Evolutionary conservation across 2,888 invertebrate species (phyloP).

Genomic region (Abrostola triplasia): DNA sequence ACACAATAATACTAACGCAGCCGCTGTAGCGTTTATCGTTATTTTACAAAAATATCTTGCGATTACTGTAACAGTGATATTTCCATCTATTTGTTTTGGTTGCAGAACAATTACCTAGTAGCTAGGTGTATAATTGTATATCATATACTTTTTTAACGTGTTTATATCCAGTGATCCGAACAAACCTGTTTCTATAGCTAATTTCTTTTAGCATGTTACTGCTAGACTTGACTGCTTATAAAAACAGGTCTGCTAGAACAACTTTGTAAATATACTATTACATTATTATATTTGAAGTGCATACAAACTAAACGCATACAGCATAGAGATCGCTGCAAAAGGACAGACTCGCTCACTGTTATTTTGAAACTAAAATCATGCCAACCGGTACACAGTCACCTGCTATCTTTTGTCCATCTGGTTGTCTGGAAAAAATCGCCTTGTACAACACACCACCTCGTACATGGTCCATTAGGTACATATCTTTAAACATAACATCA

Average conservation of each 20-base stretch:
- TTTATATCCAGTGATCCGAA: not conserved
- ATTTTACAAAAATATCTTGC: conserved; percentile 74
- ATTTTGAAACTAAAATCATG: too few species aligned
- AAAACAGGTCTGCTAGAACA: not conserved
- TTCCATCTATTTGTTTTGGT: conserved; percentile 56
- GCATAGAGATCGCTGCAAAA: not conserved
- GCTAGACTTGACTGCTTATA: not conserved
- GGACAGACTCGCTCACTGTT: not conserved
- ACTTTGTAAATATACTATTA: conserved; percentile 15
- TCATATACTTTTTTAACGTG: conserved; percentile 15
- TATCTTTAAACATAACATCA: too few species aligned
- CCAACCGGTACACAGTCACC: too few species aligned
- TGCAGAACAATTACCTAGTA: conserved; percentile 49
- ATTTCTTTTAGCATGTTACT: not conserved
- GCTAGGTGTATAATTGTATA: conserved; percentile 20
- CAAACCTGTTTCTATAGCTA: not conserved
- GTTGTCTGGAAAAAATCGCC: too few species aligned
- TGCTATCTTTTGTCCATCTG: too few species aligned
- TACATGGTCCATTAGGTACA: too few species aligned
- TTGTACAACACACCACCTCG: too few species aligned
- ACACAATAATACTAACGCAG: conserved; percentile 74
- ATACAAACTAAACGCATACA: not conserved
- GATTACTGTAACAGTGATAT: conserved; percentile 69
- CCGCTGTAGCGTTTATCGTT: conserved; percentile 55
- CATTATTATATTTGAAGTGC: not conserved